A percentile compares a stretch with the other conserved stretches of the same genome.
Conservation (phyloP, 2,888 invertebrate species). For the Mythimna vitellina region DNA sequence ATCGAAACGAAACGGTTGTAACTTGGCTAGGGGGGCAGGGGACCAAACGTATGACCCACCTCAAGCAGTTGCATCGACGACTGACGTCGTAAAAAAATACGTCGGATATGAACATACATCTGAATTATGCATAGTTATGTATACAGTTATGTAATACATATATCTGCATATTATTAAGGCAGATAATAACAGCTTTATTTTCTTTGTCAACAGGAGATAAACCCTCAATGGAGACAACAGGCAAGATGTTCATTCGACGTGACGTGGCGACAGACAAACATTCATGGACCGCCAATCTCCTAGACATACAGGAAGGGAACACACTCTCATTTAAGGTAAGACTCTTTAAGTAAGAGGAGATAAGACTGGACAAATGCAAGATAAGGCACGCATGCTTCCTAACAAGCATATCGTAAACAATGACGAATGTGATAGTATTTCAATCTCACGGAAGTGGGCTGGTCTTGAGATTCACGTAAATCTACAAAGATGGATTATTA, state of each 20-base stretch:
- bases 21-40: no score
- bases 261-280: conserved; percentile 80
- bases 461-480: no score
- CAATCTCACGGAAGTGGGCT: no score
- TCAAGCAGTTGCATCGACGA: no score
- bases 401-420: not conserved
- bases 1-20: no score
- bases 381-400: not conserved
- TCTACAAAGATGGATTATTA: no score
- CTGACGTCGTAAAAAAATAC: no score
- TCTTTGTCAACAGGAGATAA: conserved; percentile 77
- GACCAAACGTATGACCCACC: no score
- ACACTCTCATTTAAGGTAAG: conserved; percentile 83
- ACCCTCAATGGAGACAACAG: conserved; percentile 83
- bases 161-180: no score
- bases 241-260: conserved; percentile 77
- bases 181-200: not conserved
- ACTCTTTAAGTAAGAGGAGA: not conserved
- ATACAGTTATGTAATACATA: no score
- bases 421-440: not conserved
- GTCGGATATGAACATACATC: no score
- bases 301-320: conserved; percentile 74
- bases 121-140: no score
- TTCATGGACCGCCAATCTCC: conserved; percentile 80
- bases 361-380: not conserved